These are phyloP conservation scores for Tanypteryx hageni DNA, from an alignment of 2,888 invertebrate genomes.

Conservation along the genomic window DNA sequence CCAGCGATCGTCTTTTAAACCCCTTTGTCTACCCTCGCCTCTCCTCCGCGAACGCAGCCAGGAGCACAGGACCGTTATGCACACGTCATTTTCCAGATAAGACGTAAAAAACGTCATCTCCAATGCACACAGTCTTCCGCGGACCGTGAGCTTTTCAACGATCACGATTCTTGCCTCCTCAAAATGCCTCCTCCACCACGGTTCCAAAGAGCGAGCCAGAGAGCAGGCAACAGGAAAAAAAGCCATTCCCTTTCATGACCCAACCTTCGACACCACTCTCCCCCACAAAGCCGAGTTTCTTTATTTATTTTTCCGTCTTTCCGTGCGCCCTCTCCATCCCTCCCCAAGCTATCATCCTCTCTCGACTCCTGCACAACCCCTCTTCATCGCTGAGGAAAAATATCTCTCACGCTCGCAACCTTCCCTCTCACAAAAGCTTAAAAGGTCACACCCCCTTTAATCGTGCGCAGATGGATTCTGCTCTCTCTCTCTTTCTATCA, in stretches of 20 bases:
- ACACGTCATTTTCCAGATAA: not conserved
- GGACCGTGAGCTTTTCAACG: not conserved
- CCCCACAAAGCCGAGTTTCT: too few relatives aligned
- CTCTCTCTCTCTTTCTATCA: not conserved
- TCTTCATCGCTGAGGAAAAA: not conserved
- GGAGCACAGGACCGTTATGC: not conserved
- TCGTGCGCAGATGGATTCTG: not conserved
- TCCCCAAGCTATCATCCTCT: not conserved
- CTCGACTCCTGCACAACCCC: not conserved
- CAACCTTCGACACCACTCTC: too few relatives aligned
- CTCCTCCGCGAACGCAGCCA: not conserved
- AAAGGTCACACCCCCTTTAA: not conserved
- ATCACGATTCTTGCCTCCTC: not conserved
- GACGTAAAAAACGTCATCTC: not conserved
- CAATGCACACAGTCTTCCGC: not conserved
- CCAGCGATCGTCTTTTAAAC: not conserved
- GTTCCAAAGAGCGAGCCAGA: not conserved
- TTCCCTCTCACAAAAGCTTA: not conserved
- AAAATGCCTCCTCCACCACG: not conserved
- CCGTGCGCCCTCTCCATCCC: too few relatives aligned
- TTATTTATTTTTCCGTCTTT: too few relatives aligned
- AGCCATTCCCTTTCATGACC: too few relatives aligned
- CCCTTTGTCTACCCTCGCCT: constrained; percentile 2
- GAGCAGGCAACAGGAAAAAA: not conserved
- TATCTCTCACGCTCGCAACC: constrained; percentile 2